Conservation (phyloP, 2,797 vertebrate genomes). For the Sebastes vulpes region DNA sequence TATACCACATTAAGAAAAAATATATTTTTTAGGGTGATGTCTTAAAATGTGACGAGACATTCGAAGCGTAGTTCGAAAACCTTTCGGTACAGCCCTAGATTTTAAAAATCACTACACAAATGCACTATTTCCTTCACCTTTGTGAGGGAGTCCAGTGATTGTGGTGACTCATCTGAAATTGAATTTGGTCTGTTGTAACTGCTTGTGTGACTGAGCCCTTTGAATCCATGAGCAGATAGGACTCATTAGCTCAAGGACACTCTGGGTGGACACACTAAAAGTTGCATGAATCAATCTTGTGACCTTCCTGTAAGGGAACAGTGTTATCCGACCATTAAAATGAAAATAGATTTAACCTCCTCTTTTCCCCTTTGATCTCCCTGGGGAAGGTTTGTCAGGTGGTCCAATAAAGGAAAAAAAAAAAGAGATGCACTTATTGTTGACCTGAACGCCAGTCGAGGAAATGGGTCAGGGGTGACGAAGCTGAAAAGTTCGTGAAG, state of each 20-base stretch:
- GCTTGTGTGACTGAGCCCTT: not conserved
- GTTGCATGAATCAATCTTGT: not conserved
- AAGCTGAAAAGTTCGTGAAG: slow-evolving; percentile 22
- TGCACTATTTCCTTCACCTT: not conserved
- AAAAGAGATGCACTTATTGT: not conserved
- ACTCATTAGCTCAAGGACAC: not conserved
- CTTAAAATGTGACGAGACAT: not conserved
- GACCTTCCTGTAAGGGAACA: not conserved
- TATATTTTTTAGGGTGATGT: not conserved
- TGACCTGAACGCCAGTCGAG: not conserved
- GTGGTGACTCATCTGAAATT: not conserved
- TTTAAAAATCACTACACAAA: not conserved
- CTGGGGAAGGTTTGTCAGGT: not conserved
- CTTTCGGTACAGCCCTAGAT: not conserved
- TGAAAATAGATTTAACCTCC: not conserved
- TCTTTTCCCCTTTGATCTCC: not conserved
- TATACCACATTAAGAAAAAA: not conserved
- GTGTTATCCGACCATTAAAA: not conserved
- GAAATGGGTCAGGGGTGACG: slow-evolving; percentile 27
- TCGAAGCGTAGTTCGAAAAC: rapidly evolving
- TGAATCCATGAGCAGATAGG: not conserved
- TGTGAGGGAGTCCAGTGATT: not conserved
- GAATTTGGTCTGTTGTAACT: not conserved
- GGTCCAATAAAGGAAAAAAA: not conserved
- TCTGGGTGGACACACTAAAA: not conserved